These are phyloP conservation scores for Pantherophis guttatus DNA, from an alignment of 2,113 vertebrate species.

Conservation along the genomic window DNA sequence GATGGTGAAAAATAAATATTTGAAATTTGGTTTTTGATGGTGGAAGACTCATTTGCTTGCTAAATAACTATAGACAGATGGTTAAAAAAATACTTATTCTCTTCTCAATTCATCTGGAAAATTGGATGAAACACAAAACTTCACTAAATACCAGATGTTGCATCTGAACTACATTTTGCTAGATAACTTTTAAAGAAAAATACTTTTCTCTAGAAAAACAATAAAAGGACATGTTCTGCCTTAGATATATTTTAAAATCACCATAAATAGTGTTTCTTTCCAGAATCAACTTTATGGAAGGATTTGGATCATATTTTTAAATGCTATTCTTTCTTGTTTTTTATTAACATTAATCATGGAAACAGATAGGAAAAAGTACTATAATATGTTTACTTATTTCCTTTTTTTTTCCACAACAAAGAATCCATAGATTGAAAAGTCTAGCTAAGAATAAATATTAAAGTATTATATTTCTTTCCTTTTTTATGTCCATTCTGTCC, in stretches of 20 bases:
- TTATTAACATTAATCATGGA: not conserved
- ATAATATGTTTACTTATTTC: not conserved
- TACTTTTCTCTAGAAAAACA: not conserved
- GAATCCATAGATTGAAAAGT: not conserved
- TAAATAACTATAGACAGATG: slow-evolving; percentile 26
- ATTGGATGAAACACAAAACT: slow-evolving; percentile 30
- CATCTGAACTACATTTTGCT: slow-evolving; percentile 39
- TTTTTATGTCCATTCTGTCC: not conserved
- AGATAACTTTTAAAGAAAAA: slow-evolving; percentile 2
- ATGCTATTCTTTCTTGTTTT: not conserved
- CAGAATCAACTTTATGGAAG: not conserved
- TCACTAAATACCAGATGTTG: slow-evolving; percentile 42
- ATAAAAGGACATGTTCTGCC: not conserved
- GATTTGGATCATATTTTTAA: not conserved
- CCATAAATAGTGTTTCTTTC: not conserved
- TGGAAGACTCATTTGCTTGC: rapidly evolving
- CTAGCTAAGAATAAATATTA: not conserved
- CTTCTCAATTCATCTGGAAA: slow-evolving; percentile 38
- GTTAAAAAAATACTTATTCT: slow-evolving; percentile 24
- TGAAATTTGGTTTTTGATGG: slow-evolving; percentile 23
- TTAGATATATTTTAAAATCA: not conserved
- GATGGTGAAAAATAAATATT: slow-evolving; percentile 5
- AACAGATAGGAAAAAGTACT: not conserved
- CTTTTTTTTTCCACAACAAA: not conserved
- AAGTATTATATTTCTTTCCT: not conserved